These are phyloP conservation scores for Matsumyia berberina DNA, from an alignment of 2,888 invertebrate species.

Conservation along the genomic window DNA sequence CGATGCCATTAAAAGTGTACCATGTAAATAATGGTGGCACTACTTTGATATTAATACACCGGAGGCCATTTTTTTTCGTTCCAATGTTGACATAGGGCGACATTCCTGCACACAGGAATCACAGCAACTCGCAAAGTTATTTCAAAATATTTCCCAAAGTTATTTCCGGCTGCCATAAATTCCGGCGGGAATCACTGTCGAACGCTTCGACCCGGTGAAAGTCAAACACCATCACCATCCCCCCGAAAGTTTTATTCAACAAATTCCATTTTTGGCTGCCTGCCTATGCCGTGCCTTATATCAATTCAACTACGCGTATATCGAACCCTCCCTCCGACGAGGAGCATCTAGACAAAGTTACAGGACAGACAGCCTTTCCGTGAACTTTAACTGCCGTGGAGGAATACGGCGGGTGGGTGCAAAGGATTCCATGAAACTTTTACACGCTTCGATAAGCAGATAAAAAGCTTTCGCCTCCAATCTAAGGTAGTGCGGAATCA, in stretches of 20 bases:
- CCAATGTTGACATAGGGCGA: constrained; percentile 20
- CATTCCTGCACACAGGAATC: neutral
- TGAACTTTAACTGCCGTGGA: constrained; percentile 20
- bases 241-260: neutral
- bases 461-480: constrained; percentile 41
- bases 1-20: constrained; percentile 6
- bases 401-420: neutral
- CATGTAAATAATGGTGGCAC: constrained; percentile 27
- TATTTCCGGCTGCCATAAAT: neutral
- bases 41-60: constrained; percentile 44
- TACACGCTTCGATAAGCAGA: constrained; percentile 46
- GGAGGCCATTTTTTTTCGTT: constrained; percentile 1
- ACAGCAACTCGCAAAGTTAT: neutral
- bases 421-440: constrained; percentile 16
- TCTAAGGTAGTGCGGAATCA: constrained; percentile 37
- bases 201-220: constrained; percentile 3
- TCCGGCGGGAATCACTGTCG: neutral
- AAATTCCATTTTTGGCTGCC: constrained; percentile 1
- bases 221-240: constrained; percentile 6
- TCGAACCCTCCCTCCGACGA: neutral
- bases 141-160: neutral
- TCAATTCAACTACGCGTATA: constrained; percentile 24
- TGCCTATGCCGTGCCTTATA: neutral
- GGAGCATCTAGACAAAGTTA: constrained; percentile 8
- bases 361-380: neutral